Conservation (phyloP, 2,888 invertebrate species). For the Bursaphelenchus okinawaensis region DNA sequence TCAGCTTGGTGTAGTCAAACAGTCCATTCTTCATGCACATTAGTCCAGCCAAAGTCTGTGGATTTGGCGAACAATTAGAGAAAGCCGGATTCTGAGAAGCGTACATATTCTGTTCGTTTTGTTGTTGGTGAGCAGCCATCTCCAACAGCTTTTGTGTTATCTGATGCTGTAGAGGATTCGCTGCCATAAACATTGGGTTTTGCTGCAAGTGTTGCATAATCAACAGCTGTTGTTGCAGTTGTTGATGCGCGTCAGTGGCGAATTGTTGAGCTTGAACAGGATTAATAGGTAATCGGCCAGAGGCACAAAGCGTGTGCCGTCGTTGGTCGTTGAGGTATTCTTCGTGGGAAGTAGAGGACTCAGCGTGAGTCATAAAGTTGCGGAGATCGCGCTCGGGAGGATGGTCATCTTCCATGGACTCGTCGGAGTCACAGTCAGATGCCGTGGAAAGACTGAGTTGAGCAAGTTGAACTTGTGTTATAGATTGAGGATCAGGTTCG, state of each 20-base stretch:
- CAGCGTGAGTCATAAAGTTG: constrained; percentile 50
- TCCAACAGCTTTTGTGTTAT: constrained; percentile 8
- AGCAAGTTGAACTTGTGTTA: constrained; percentile 50
- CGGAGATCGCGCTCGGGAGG: neutral
- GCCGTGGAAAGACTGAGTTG: constrained; percentile 45
- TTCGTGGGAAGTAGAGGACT: constrained; percentile 40
- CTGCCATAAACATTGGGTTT: constrained; percentile 10
- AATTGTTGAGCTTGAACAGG: constrained; percentile 29
- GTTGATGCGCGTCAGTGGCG: neutral
- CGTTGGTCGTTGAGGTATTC: constrained; percentile 27
- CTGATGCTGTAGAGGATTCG: constrained; percentile 8
- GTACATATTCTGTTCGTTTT: constrained; percentile 12
- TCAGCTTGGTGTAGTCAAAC: constrained; percentile 31
- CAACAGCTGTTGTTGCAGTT: constrained; percentile 16
- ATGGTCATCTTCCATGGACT: neutral
- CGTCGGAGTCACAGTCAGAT: constrained; percentile 17
- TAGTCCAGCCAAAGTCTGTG: neutral
- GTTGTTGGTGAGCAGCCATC: constrained; percentile 20
- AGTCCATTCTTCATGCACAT: constrained; percentile 12
- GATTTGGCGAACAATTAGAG: constrained; percentile 6
- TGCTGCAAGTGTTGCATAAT: constrained; percentile 21
- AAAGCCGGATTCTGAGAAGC: constrained; percentile 9
- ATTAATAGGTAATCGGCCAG: constrained; percentile 34
- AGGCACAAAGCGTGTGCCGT: constrained; percentile 46
- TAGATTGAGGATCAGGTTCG: constrained; percentile 35